Evolutionary conservation across 2,797 vertebrate species (phyloP).

Genomic region (Fundulus diaphanus): DNA sequence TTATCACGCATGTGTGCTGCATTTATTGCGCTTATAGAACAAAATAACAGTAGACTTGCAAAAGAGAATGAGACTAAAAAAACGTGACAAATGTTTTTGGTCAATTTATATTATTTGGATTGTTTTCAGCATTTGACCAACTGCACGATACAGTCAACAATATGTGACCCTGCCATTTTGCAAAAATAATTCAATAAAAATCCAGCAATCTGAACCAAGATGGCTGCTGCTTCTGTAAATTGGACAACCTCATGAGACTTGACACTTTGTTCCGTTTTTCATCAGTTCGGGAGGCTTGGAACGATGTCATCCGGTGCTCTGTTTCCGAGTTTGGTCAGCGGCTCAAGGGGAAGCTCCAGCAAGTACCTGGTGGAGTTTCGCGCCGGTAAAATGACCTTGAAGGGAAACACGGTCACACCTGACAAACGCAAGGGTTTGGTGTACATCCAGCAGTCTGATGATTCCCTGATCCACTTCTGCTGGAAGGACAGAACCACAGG

Average conservation of each 20-base stretch:
- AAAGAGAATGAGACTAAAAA: no score
- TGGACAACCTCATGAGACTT: no score
- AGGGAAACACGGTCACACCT: constrained; percentile 92
- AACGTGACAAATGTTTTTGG: no score
- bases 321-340: constrained; percentile 93
- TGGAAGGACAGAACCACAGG: constrained; percentile 95
- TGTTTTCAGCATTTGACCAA: no score
- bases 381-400: constrained; percentile 94
- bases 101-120: no score
- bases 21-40: no score
- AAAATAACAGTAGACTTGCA: no score
- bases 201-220: not conserved
- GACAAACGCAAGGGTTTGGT: constrained; percentile 95
- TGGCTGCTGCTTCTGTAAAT: not conserved
- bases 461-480: constrained; percentile 97
- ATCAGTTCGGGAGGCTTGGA: not conserved
- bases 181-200: not conserved
- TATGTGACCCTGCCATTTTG: not conserved
- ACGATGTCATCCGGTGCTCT: constrained; percentile 94
- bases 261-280: not conserved
- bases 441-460: constrained; percentile 96
- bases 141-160: not conserved
- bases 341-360: constrained; percentile 92
- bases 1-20: no score
- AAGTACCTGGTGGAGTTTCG: constrained; percentile 97